Evolutionary conservation across 2,888 invertebrate genomes (phyloP).

Genomic region (Acronicta psi): DNA sequence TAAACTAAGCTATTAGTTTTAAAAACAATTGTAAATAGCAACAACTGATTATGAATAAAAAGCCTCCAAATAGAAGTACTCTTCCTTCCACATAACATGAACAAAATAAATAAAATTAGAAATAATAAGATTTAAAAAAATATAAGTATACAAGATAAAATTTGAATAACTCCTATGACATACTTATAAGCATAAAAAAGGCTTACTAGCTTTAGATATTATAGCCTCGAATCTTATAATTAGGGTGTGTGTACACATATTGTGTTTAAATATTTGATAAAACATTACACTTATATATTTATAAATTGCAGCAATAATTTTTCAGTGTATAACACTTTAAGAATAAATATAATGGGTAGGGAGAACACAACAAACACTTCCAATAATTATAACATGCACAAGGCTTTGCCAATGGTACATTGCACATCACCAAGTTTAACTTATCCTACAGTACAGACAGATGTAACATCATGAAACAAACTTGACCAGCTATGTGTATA

Average conservation of each 20-base stretch:
- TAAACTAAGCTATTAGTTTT: constrained; percentile 75
- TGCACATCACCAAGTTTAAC: constrained; percentile 78
- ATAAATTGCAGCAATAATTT: constrained; percentile 76
- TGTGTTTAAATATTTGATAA: constrained; percentile 60
- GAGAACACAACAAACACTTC: constrained; percentile 76
- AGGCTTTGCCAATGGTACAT: constrained; percentile 85
- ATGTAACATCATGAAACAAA: constrained; percentile 67
- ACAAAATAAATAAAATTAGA: constrained; percentile 75
- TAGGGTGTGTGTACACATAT: constrained; percentile 57
- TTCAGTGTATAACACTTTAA: constrained; percentile 81
- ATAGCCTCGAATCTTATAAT: constrained; percentile 72
- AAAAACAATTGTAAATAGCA: constrained; percentile 86
- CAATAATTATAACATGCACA: constrained; percentile 77
- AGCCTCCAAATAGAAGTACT: constrained; percentile 81
- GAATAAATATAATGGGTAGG: constrained; percentile 76
- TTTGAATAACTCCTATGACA: constrained; percentile 58
- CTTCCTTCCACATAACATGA: constrained; percentile 71
- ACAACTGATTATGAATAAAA: constrained; percentile 80
- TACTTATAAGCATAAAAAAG: constrained; percentile 61
- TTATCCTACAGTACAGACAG: constrained; percentile 70
- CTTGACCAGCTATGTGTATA: constrained; percentile 54
- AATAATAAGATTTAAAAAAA: constrained; percentile 61
- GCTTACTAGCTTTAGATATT: constrained; percentile 63
- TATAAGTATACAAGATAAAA: constrained; percentile 64
- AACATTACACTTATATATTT: constrained; percentile 63